Evolutionary conservation across 2,888 invertebrate species (phyloP), one percentile per base, ranked within the genome.

Genomic region (Metopia argyrocephala): DNA sequence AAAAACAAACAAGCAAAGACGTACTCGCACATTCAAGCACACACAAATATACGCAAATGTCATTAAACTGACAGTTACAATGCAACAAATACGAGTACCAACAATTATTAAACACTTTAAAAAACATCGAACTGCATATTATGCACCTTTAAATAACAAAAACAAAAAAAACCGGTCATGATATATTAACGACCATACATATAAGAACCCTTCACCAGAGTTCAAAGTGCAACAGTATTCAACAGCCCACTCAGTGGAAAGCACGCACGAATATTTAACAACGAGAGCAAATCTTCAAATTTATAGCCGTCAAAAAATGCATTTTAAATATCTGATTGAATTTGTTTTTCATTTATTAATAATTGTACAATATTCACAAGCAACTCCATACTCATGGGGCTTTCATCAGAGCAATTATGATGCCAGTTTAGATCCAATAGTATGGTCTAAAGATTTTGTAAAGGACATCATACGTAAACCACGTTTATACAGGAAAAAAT

Each of bases 361-460:
- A 6, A 21, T 64, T n/a, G 5, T 69, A 50, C 23, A 23, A 25
- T 6, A 64, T 61, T 48, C 20, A 23, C 23, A 38, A n/a, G 84
- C 71, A 27, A 76, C 38, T 20, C 80, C 83, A 28, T 83, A 79
- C 78, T 84, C 85, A 18, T 87, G 87, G 89, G 84, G 84, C 70
- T 61, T 79, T 5, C 82, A 85, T 25, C 84, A 85, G 15, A 84
- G 79, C 15, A 85, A 82, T 73, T 87, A 89, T 25, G 89, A 88
- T 83, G 86, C 88, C 78, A 89, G 87, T 28, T 82, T 89, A 82
- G 89, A 89, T 85, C 89, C 90, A 0, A 64, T 89, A 7, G 87
- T 83, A 65, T 89, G 89, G 89, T 86, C 89, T 9, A 86, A 84
- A 3, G 85, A 86, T 3, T 87, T 88, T 69, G 89, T 88, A 4